These are phyloP conservation scores for Cinara cedri DNA, from an alignment of 2,888 invertebrate genomes.

Conservation along the genomic window DNA sequence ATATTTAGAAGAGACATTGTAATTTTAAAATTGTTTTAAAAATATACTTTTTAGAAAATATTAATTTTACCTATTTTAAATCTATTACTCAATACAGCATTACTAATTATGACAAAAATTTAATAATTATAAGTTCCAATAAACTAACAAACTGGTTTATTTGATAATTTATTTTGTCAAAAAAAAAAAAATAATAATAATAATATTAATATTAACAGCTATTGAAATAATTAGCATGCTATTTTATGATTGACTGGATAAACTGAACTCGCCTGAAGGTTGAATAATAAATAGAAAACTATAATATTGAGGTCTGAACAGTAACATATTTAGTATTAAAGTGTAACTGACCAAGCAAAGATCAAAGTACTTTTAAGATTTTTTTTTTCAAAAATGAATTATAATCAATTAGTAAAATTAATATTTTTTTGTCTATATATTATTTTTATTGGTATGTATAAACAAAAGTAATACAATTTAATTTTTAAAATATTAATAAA, in stretches of 20 bases:
- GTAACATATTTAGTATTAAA: constrained; percentile 23
- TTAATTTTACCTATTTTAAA: background rate
- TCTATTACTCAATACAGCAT: background rate
- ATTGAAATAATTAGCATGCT: constrained; percentile 8
- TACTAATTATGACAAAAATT: constrained; percentile 1
- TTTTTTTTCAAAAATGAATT: constrained; percentile 28
- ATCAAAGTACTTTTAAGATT: background rate
- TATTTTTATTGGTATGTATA: constrained; percentile 7
- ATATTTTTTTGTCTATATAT: constrained; percentile 11
- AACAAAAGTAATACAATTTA: background rate
- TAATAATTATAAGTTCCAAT: constrained; percentile 7
- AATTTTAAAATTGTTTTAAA: too few species aligned
- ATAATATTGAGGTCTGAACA: background rate
- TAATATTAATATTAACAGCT: background rate
- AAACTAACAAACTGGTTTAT: constrained; percentile 15
- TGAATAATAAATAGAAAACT: constrained; percentile 40
- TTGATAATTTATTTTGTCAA: background rate
- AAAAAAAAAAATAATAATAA: too few species aligned
- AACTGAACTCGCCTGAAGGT: constrained; percentile 37
- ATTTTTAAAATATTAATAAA: background rate
- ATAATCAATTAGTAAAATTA: background rate
- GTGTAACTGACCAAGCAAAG: constrained; percentile 22
- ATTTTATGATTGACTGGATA: constrained; percentile 28
- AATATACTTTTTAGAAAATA: too few species aligned
- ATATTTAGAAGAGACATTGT: too few species aligned